Evolutionary conservation across 2,113 vertebrate genomes (phyloP), one percentile per base, ranked within the genome.

Genomic region (Vireo altiloquus): DNA sequence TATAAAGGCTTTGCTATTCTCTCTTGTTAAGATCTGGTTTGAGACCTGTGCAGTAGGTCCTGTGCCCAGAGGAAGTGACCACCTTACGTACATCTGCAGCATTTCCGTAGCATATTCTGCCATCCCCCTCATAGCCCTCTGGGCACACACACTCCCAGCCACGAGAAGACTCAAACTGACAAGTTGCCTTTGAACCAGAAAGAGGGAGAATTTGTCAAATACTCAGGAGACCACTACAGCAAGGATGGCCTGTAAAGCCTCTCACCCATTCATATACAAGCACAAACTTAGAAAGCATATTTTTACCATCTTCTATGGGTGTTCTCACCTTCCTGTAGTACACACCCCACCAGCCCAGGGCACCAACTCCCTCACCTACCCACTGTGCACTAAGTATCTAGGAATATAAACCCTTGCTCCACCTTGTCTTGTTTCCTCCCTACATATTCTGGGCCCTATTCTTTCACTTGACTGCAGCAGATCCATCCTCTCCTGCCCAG

Each of bases 91-190:
- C 99, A 95, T 98, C 95, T 11, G 97, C 96, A n/a, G 98, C 94
- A 3, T 97, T 98, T 7, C 99, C 99, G 1, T 99, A 99, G 95
- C 99, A 99, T 17, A 96, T 70, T 4, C 60, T 94, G 11, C 99
- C 99, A 0, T 99, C 95, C 61, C 99, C 99, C 50, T 95, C 61
- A 0, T 98, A 99, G 15, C 98, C 98, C 2, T 97, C 87, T 30
- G 95, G 97, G 87, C 99, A 99, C 20, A 99, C 97, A 31, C 99
- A 99, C 22, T 96, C 89, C 98, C 99, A 99, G 87, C 85, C 22
- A 15, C 46, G 97, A 24, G 97, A 94, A 30, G 94, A 35, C 28
- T 91, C 87, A 53, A 96, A 77, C 68, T 96, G 93, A 90, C 98
- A 99, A 46, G 86, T 95, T 31, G 98, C 98, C 98, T 99, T 90